Evolutionary conservation across 30 jellyfish, hydroid and myxozoan species (phyloP).

Genomic region (Turritopsis dohrnii): DNA sequence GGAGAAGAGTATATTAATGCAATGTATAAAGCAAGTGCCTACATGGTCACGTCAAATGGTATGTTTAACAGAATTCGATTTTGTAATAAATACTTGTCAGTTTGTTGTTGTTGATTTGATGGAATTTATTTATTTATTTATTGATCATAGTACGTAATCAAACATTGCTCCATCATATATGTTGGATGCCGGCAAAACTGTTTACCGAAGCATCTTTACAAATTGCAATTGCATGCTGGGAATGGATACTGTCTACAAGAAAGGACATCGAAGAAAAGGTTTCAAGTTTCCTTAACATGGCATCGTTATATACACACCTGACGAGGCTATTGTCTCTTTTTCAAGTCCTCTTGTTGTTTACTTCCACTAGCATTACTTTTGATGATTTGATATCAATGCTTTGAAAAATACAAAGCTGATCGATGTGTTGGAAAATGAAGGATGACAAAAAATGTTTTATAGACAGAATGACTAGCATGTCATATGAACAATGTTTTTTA

Average conservation of each 20-base stretch:
- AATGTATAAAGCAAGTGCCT: slow-evolving; percentile 78
- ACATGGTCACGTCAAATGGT: slow-evolving; percentile 60
- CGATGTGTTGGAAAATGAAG: no score
- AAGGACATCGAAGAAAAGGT: slow-evolving; percentile 85
- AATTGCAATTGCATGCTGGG: slow-evolving; percentile 90
- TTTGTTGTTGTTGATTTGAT: neutral
- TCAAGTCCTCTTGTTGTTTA: no score
- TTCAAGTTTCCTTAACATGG: no score
- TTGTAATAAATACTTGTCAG: neutral
- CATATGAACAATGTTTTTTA: no score
- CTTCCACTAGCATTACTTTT: no score
- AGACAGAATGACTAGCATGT: no score
- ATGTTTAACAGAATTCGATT: neutral
- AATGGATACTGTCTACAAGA: slow-evolving; percentile 89
- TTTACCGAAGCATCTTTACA: slow-evolving; percentile 57
- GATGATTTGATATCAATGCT: no score
- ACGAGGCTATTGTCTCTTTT: no score
- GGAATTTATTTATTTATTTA: neutral
- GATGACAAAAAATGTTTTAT: no score
- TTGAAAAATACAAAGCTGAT: no score
- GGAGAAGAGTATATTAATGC: slow-evolving; percentile 46
- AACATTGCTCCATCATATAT: slow-evolving; percentile 49
- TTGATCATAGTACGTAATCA: slow-evolving; percentile 27
- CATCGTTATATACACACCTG: no score
- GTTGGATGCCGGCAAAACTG: slow-evolving; percentile 76